phyloP scores from a whole-genome alignment of 1,140 invertebrate species.

The Orussus abietinus region DNA sequence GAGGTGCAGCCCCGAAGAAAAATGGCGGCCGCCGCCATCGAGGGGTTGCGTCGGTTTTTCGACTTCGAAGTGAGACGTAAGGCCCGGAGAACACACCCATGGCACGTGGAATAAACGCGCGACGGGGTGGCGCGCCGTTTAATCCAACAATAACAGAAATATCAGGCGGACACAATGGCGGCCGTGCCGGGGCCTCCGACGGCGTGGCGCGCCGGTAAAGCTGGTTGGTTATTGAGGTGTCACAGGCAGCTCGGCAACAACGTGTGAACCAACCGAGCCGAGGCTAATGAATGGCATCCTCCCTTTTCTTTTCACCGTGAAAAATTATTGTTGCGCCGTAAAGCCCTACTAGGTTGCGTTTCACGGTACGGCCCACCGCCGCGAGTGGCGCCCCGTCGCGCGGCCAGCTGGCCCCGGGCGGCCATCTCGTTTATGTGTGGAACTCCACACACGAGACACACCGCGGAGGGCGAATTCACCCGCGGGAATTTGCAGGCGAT shows the following conservation, averaged over 20 bases:
- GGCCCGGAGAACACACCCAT: no score
- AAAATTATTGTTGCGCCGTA: slow-evolving; percentile 40
- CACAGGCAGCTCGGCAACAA: slow-evolving; percentile 42
- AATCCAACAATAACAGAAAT: slow-evolving; percentile 48
- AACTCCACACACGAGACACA: no score
- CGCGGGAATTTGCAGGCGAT: no score
- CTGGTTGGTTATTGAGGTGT: slow-evolving; percentile 40
- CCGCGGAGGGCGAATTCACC: no score
- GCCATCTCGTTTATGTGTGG: no score
- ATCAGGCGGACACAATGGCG: slow-evolving; percentile 38
- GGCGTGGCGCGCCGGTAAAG: slow-evolving; percentile 20
- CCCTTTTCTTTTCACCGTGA: slow-evolving; percentile 38
- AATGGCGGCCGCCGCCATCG: no score
- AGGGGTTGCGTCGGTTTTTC: no score
- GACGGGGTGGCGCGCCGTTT: slow-evolving; percentile 29
- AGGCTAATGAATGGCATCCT: slow-evolving; percentile 47
- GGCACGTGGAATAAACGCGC: slow-evolving; percentile 24
- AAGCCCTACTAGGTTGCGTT: slow-evolving; percentile 16
- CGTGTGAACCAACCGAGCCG: slow-evolving; percentile 48
- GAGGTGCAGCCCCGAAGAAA: no score
- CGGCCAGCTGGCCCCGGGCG: slow-evolving; percentile 30
- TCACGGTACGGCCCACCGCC: slow-evolving; percentile 39
- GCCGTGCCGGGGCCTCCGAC: slow-evolving; percentile 16
- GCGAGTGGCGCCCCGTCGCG: slow-evolving; percentile 29
- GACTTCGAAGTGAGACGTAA: no score